Base-by-base conservation (phyloP, 2,888 invertebrate species). In the Empis livida region DNA sequence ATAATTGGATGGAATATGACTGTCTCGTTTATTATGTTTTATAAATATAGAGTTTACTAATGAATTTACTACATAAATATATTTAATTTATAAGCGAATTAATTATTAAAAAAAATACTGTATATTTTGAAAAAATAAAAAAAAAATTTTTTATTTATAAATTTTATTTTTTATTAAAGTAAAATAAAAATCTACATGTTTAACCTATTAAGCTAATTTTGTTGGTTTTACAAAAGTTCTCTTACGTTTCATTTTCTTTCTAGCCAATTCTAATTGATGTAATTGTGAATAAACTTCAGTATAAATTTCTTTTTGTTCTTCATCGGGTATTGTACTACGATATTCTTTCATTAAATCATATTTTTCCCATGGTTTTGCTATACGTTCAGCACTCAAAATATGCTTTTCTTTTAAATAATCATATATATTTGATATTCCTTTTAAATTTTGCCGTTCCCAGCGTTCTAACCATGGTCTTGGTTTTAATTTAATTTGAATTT, bases 301-400 rank as follows among this genome's bases (percentile, higher is more conserved):
- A 75, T 83, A 93, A 58, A 96, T 89, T 60, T 84, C 79, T 30
- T 73, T 76, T 63, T 92, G 89, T 50, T 95, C 93, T 64, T 92
- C 92, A 56, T 85, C 84, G 10, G 92, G 84, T 57, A 94, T 86
- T 2, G 88, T 85, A 65, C 75, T 73, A 77, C 94, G 84, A 66
- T 96, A 96, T 50, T 83, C 76, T 65, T 87, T 87, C 93, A 97
- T 94, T 45, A 97, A 71, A 70, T 97, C 96, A 68, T 82, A 90
- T 73, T 91, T 85, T 62, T 88, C 88, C 80, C 86, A 89, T 0
- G 90, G 89, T 54, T 75, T 83, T 40, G 74, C 77, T 31, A 75
- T 62, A 45, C 74, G 62, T 53, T 77, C 71, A 6, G 82, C 76
- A 46, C 77, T 74, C 54, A 65, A 64, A 11, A 61, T 58, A 57